These are phyloP conservation scores for Cyprinella venusta DNA, from an alignment of 2,797 vertebrate species.

Conservation along the genomic window DNA sequence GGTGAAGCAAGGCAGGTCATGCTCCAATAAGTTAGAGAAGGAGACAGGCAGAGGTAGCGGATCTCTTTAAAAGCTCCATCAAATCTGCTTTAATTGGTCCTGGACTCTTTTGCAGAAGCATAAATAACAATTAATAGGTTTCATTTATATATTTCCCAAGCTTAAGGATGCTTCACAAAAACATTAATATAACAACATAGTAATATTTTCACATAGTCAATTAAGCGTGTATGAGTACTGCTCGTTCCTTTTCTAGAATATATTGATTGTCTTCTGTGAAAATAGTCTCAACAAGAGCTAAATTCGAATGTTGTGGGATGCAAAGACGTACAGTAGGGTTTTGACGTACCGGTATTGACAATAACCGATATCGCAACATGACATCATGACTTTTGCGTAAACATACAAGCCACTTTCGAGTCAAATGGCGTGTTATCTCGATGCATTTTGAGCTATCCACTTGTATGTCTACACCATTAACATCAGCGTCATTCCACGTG, in stretches of 20 bases:
- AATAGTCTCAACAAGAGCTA: neutral
- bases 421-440: no score
- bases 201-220: no score
- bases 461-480: no score
- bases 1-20: constrained; percentile 70
- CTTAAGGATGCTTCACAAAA: no score
- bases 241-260: neutral
- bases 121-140: no score
- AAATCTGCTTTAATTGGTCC: constrained; percentile 18
- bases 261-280: neutral
- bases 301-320: neutral
- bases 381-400: no score
- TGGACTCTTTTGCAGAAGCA: neutral
- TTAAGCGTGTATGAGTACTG: neutral
- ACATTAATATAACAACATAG: no score
- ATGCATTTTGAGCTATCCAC: no score
- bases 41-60: constrained; percentile 26
- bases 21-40: constrained; percentile 59
- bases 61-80: constrained; percentile 14
- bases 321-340: neutral
- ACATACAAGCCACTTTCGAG: no score
- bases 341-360: neutral
- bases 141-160: no score
- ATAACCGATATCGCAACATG: no score
- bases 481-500: no score